Base-by-base conservation (phyloP, 1,140 invertebrate species). In the Neodiprion fabricii region DNA sequence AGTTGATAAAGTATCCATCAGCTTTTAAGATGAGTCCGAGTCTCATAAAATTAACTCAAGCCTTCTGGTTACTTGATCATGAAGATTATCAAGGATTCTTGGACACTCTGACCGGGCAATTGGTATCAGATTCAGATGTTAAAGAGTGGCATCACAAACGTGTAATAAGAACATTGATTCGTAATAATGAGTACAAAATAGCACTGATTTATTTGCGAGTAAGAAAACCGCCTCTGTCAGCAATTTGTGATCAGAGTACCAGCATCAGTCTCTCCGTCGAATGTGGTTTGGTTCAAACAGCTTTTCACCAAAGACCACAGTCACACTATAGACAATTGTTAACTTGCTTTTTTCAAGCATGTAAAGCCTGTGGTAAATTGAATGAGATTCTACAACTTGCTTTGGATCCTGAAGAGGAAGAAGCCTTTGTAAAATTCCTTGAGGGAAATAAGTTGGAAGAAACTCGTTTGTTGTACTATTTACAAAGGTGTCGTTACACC, bases 1-100 rank as follows among this genome's bases (percentile, higher is more conserved):
- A 92, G 70, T 82, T 96, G 8, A 92, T 94, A 73, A 92, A 93
- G 77, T 96, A 96, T 85, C 93, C 94, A 7, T 91, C 92, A 0
- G 91, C 93, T 65, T 96, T 96, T 78, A 91, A 92, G 70, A 82
- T 95, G 11, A 93, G 90, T 73, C 91, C 91, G 50, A 93, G 91
- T 23, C 81, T 93, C 1, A 92, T 94, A 3, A 95, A 95, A 83
- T 89, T 95, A 0, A 92, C 94, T 1, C 94, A 96, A 80, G 95
- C 94, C 0, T 94, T 96, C 82, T 97, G 96, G 95, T 90, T 94
- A 70, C 87, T 97, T 11, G 96, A 98, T 86, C 94, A 96, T 77
- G 92, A 93, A 76, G 92, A 96, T 81, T 94, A 90, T 79, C 85
- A 90, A 74, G 86, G 85, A 17, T 88, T 88, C 21, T 71, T 88